These are phyloP conservation scores for Fundulus diaphanus DNA, from an alignment of 2,797 vertebrate genomes.

Conservation along the genomic window DNA sequence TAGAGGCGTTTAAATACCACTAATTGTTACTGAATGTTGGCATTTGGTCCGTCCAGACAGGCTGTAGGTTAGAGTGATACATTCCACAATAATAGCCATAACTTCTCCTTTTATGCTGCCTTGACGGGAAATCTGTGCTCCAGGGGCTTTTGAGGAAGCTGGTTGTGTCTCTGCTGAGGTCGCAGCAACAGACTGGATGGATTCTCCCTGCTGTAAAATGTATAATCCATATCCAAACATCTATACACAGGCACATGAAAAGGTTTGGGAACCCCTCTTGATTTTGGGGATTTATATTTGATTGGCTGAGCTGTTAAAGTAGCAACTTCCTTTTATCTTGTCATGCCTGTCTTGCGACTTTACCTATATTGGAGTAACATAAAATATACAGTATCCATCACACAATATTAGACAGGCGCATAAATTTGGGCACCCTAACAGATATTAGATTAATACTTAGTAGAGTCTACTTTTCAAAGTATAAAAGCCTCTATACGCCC, in stretches of 20 bases:
- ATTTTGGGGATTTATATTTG: neutral
- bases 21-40: conserved; percentile 36
- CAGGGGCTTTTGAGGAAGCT: conserved; percentile 43
- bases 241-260: neutral
- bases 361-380: neutral
- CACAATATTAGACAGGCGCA: neutral
- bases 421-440: too few species aligned
- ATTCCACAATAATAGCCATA: conserved; percentile 57
- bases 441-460: too few species aligned
- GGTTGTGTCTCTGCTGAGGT: conserved; percentile 22
- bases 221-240: conserved; percentile 50
- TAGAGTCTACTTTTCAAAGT: too few species aligned
- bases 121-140: conserved; percentile 47
- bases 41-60: conserved; percentile 25
- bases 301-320: neutral
- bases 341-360: neutral
- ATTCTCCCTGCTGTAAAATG: conserved; percentile 52
- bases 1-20: conserved; percentile 41
- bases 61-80: conserved; percentile 41
- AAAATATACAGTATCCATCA: neutral
- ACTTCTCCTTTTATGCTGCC: conserved; percentile 51
- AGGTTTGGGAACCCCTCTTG: neutral
- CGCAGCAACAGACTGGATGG: conserved; percentile 41
- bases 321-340: neutral
- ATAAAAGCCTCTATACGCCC: too few species aligned